These are phyloP conservation scores for Drosophila ezoana DNA, from an alignment of 2,888 invertebrate genomes.

Conservation along the genomic window DNA sequence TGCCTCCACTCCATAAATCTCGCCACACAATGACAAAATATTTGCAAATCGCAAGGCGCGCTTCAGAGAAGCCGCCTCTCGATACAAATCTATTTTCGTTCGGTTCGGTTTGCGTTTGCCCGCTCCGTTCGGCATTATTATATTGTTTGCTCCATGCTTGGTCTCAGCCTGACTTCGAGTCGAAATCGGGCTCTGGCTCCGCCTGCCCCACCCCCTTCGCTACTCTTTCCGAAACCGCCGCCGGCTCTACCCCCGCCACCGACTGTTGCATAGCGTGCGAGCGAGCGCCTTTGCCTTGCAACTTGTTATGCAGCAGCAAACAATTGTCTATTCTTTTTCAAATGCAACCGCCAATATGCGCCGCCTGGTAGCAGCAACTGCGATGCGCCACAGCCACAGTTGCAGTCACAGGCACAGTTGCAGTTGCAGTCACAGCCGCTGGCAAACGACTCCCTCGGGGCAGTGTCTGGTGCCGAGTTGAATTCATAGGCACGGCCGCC, in stretches of 20 bases:
- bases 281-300: conserved; percentile 62
- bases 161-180: conserved; percentile 22
- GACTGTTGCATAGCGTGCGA: conserved; percentile 42
- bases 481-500: conserved; percentile 28
- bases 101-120: conserved; percentile 32
- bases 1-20: conserved; percentile 83
- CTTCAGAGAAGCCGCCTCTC: conserved; percentile 82
- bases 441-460: conserved; percentile 78
- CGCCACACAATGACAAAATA: conserved; percentile 83
- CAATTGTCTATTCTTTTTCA: conserved; percentile 79
- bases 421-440: conserved; percentile 20
- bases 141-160: conserved; percentile 49
- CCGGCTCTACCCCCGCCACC: conserved; percentile 9
- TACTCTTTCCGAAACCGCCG: no score
- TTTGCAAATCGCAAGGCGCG: conserved; percentile 83
- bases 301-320: conserved; percentile 74
- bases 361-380: conserved; percentile 69
- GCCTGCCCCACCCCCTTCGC: no score
- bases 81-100: conserved; percentile 83
- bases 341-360: conserved; percentile 69
- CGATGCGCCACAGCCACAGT: conserved; percentile 41
- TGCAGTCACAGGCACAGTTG: conserved; percentile 21
- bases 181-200: conserved; percentile 15
- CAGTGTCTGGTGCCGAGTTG: conserved; percentile 43
- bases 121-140: conserved; percentile 53